A percentile compares a stretch with the other conserved stretches of the same genome.
phyloP scores from a whole-genome alignment of 2,113 vertebrate species.

The Psophia crepitans region DNA sequence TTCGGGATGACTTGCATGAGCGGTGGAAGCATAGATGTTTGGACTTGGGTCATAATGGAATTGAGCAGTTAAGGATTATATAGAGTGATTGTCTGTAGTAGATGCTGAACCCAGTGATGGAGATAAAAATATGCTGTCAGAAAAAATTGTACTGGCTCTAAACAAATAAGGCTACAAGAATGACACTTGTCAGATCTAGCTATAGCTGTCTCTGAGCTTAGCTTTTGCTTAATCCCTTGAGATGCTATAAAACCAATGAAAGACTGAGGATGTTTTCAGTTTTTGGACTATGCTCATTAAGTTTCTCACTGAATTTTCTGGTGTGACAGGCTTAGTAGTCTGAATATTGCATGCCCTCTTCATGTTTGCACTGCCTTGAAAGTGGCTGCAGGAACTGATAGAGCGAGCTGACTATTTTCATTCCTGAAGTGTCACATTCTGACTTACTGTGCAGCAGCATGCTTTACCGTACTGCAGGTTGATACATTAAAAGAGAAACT shows the following conservation, averaged over 20 bases:
- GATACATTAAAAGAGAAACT: not conserved
- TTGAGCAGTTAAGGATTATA: not conserved
- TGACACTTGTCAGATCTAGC: not conserved
- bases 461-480: not conserved
- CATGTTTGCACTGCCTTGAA: not conserved
- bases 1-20: not conserved
- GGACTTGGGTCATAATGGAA: accelerated
- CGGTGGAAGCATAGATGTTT: not conserved
- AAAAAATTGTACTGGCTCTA: not conserved
- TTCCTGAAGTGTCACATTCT: not conserved
- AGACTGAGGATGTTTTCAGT: not conserved
- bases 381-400: not conserved
- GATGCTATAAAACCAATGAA: not conserved
- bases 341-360: too few species aligned
- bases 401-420: not conserved
- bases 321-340: not conserved
- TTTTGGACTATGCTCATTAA: not conserved
- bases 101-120: not conserved
- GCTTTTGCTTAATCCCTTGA: not conserved
- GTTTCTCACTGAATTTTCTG: not conserved
- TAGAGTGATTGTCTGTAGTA: not conserved
- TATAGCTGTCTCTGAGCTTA: not conserved
- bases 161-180: not conserved
- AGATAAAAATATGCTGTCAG: not conserved
- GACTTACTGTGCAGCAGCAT: not conserved